phyloP scores from a whole-genome alignment of 2,113 vertebrate species.

The Actinemys pallida region DNA sequence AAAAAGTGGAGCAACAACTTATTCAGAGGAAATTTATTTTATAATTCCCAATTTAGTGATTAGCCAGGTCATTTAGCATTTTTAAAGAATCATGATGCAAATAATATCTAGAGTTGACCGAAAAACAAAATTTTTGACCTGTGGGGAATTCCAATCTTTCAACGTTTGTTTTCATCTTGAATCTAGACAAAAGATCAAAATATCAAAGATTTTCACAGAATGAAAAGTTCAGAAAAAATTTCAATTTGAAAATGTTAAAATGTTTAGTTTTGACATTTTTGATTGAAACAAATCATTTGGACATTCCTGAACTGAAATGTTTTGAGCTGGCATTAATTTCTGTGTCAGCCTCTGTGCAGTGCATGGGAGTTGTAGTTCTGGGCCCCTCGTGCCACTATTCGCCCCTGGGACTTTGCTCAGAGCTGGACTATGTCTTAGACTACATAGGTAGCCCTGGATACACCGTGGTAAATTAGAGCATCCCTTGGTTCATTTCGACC shows the following conservation, averaged over 20 bases:
- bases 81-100: constrained; percentile 40
- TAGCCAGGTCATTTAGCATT: constrained; percentile 25
- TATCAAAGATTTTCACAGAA: not conserved
- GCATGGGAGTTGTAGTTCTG: not conserved
- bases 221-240: not conserved
- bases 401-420: accelerated
- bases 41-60: constrained; percentile 38
- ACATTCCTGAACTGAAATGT: accelerated
- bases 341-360: not conserved
- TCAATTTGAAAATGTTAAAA: not conserved
- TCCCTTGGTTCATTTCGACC: not conserved
- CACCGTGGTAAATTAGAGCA: accelerated
- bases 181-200: not conserved
- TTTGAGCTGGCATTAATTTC: not conserved
- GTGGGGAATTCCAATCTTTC: not conserved
- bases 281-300: not conserved
- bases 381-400: no score
- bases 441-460: no score
- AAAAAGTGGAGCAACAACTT: not conserved
- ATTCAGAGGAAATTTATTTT: not conserved
- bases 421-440: accelerated
- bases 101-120: constrained; percentile 21
- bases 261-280: not conserved
- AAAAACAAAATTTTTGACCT: not conserved
- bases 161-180: constrained; percentile 16